Base-by-base conservation (phyloP, 1,140 invertebrate species). In the Ridgeia piscesae region DNA sequence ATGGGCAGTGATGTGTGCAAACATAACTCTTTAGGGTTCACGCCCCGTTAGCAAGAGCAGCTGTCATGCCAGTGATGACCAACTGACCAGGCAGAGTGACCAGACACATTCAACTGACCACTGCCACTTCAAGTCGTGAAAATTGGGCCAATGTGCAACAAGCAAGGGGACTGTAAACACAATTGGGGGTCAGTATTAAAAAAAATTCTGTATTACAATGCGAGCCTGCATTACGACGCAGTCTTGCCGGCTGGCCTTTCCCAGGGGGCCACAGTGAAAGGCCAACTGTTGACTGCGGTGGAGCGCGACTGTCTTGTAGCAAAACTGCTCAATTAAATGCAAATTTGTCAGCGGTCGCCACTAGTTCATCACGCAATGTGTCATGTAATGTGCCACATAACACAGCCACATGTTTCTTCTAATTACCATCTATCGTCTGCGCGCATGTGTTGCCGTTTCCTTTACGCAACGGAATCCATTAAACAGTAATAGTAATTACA, bases 281-380 rank as follows among this genome's bases (percentile, higher is more conserved):
- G 27, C 17, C 58, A 77, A 21, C 58, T 14, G 58, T 21, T 14
- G 17, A 77, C 2, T 21, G 17, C 58, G 27, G 17, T 77, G 58
- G 27, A 77, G 8, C 6, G 58, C 42, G 58, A 21, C 58, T 21
- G 58, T 77, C 17, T 21, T 31, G 11, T 77, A 77, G 27, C 58
- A 77, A 77, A 77, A 77, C 58, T 77, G 58, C 58, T 77, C 58
- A 77, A 77, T 77, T 77, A 77, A 77, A 77, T 77, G 58, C 58
- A 77, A 77, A 2, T 77, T 77, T 77, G 58, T 77, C 58, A 77
- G 17, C 58, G 0, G 14, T 4, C 27, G 8, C 58, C 17, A 21
- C 58, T 31, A 9, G 27, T 77, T 77, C 58, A 77, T 77, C 58
- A 77, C 27, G 58, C 27, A 21, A 77, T 77, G 17, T 77, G 58